These are phyloP conservation scores for Agelaius tricolor DNA, from an alignment of 2,113 vertebrate species.

Conservation along the genomic window DNA sequence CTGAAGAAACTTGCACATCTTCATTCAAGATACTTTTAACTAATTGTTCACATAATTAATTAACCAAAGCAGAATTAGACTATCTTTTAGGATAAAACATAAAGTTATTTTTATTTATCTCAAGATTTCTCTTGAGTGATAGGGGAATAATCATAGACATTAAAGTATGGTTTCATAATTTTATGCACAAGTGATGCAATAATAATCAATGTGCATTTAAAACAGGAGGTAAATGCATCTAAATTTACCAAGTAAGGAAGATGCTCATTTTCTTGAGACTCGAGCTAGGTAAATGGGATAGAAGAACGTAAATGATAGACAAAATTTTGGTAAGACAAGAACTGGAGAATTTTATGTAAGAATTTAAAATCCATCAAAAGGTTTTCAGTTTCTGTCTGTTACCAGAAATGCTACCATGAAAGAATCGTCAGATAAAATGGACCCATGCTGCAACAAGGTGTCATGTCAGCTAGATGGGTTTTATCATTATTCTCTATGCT, in stretches of 20 bases:
- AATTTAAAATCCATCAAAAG: not conserved
- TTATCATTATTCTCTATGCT: not conserved
- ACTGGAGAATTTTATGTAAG: not conserved
- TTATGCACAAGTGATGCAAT: not conserved
- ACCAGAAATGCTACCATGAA: not conserved
- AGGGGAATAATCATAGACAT: not conserved
- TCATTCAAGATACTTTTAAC: not conserved
- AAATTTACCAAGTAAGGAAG: not conserved
- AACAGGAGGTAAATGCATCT: not conserved
- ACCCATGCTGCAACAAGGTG: rapidly evolving
- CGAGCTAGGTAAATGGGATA: not conserved
- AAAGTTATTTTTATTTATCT: not conserved
- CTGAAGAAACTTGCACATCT: not conserved
- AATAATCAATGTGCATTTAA: not conserved
- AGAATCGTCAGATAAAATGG: not conserved
- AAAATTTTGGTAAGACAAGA: constrained; percentile 39
- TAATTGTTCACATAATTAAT: not conserved
- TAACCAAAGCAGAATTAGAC: not conserved
- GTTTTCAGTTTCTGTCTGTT: constrained; percentile 21
- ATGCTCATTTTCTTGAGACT: not conserved
- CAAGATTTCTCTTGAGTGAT: not conserved
- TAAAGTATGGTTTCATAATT: not conserved
- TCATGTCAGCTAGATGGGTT: not conserved
- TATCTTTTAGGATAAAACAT: not conserved
- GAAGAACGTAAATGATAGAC: constrained; percentile 20